Base-by-base conservation (phyloP, 2,113 vertebrate species). In the Columbina picui region DNA sequence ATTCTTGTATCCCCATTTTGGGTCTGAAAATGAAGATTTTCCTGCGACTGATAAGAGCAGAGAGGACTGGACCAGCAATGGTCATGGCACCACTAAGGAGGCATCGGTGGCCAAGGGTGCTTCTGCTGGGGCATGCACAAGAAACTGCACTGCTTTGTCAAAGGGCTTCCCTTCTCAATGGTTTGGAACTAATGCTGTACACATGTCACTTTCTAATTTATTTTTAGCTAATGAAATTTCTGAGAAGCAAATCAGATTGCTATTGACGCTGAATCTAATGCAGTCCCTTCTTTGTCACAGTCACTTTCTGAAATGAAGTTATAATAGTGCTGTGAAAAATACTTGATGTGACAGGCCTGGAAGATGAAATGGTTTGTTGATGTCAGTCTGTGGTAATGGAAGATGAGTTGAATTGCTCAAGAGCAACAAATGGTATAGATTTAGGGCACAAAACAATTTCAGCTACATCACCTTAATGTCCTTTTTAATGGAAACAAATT, bases 351-450 rank as follows among this genome's bases (percentile, higher is more conserved):
- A 95, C 94, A 95, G 57, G 77, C 41, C 55, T 86, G 77, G 81
- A 87, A 95, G 88, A 94, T 95, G 92, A 94, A 97, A 93, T 85
- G 74, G 87, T 85, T 95, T 95, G 88, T 92, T 95, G 80, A 84
- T 87, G 70, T 94, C 86, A 94, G 84, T 29, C 59, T 90, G 47
- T 55, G 34, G 77, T 96, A 96, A 96, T 77, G 80, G 89, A 93
- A 89, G 81, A 61, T 80, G 61, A 97, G 65, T n/a, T 0, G 18
- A 95, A 95, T 81, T 90, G 93, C 85, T 88, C 71, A 93, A 89
- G 79, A 93, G 93, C 85, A 95, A 92, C 83, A 94, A 94, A 95
- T 94, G 75, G 92, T 83, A 83, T 68, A 92, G 92, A 91, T 94
- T 93, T 95, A 95, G 59, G 65, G 84, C 89, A 80, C 71, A 84